These are phyloP conservation scores for Acanthisitta chloris DNA, from an alignment of 2,113 vertebrate species.

Conservation along the genomic window DNA sequence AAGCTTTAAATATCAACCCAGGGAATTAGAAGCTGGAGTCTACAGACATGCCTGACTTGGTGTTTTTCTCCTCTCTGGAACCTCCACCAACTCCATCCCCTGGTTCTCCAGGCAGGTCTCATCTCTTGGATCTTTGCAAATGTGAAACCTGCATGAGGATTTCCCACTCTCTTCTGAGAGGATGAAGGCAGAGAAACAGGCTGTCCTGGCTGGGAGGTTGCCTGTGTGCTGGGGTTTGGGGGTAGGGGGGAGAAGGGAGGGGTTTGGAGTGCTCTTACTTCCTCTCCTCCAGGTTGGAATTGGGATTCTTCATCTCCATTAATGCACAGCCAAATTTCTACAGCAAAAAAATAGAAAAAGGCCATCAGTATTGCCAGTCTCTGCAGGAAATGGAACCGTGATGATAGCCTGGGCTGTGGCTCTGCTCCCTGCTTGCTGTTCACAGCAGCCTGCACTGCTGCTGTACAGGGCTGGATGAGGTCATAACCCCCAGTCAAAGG, in stretches of 20 bases:
- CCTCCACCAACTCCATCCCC: neutral
- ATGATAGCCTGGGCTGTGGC: neutral
- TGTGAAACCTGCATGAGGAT: neutral
- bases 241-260: neutral
- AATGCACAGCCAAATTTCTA: constrained; percentile 94
- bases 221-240: neutral
- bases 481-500: neutral
- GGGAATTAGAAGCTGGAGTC: neutral
- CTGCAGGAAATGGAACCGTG: neutral
- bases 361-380: neutral
- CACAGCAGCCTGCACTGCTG: neutral
- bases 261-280: constrained; percentile 78
- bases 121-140: neutral
- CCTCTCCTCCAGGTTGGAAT: constrained; percentile 88
- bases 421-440: neutral
- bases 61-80: neutral
- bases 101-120: neutral
- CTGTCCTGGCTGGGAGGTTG: neutral
- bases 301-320: constrained; percentile 97
- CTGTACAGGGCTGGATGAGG: neutral
- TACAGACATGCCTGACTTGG: neutral
- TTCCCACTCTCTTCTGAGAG: neutral
- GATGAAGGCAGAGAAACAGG: neutral
- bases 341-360: neutral
- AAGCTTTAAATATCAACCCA: neutral